Percentiles rank a stretch among this genome's conserved stretches.
These are phyloP conservation scores for Monopterus albus DNA, from an alignment of 2,113 vertebrate genomes.

Conservation along the genomic window DNA sequence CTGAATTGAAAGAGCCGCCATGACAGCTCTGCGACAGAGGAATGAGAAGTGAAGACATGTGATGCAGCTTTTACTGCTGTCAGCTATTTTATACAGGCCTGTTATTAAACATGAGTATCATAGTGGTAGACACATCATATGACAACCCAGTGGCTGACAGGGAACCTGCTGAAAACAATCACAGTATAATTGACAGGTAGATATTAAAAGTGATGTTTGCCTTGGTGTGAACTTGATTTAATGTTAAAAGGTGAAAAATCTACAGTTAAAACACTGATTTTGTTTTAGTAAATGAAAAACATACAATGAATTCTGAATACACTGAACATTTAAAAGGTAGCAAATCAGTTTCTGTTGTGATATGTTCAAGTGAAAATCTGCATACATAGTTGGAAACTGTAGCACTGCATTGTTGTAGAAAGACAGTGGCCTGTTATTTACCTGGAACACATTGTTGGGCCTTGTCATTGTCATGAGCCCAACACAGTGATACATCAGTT, in stretches of 20 bases:
- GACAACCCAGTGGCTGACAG: conserved; percentile 17
- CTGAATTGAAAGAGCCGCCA: conserved; percentile 26
- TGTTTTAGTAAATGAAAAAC: background rate
- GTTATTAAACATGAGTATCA: conserved; percentile 68
- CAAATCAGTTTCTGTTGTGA: background rate
- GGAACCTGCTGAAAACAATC: background rate
- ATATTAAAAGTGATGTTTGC: background rate
- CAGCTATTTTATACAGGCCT: conserved; percentile 69
- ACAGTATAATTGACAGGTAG: background rate
- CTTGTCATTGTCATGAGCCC: no score
- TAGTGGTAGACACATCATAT: conserved; percentile 26
- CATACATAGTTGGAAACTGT: background rate
- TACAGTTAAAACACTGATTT: background rate
- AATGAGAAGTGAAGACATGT: conserved; percentile 74
- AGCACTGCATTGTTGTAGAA: background rate
- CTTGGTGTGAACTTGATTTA: background rate
- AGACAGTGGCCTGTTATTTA: background rate
- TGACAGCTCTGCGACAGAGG: conserved; percentile 46
- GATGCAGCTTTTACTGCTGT: conserved; percentile 66
- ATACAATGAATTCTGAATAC: no score
- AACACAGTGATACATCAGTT: no score
- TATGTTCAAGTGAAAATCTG: background rate
- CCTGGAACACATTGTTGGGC: background rate
- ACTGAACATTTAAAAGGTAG: no score
- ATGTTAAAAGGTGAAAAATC: background rate